These are phyloP conservation scores for Plecotus auritus DNA, from an alignment of 2,113 vertebrate species.

Conservation along the genomic window DNA sequence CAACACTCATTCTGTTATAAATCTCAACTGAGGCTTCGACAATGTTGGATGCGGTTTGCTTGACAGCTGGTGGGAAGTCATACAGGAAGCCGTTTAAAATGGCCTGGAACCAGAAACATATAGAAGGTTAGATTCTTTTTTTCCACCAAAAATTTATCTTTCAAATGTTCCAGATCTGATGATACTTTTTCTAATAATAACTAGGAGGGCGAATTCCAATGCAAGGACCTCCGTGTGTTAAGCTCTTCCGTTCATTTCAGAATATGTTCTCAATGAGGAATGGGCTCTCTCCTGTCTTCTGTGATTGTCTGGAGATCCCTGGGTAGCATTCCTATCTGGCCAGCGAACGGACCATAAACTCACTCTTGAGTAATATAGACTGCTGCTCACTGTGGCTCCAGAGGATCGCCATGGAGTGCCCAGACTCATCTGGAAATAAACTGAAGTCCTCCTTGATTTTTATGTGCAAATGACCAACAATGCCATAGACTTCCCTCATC, in stretches of 20 bases:
- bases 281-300: neutral
- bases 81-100: constrained; percentile 87
- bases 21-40: constrained; percentile 91
- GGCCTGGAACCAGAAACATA: constrained; percentile 77
- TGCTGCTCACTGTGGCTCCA: neutral
- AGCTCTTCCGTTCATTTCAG: neutral
- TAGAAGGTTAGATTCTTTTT: neutral
- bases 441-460: neutral
- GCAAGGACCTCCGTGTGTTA: neutral
- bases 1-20: constrained; percentile 88
- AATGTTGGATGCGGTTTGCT: constrained; percentile 81
- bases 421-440: neutral
- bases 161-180: neutral
- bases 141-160: neutral
- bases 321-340: neutral
- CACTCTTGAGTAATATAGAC: neutral
- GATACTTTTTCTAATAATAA: neutral
- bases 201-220: neutral
- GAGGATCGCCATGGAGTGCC: neutral
- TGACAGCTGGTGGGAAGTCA: constrained; percentile 85
- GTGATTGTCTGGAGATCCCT: neutral
- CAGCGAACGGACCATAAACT: neutral
- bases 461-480: neutral
- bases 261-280: neutral
- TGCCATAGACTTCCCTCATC: neutral